Base-by-base conservation (phyloP, 2,888 invertebrate genomes). In the Cyclophora albipunctata region DNA sequence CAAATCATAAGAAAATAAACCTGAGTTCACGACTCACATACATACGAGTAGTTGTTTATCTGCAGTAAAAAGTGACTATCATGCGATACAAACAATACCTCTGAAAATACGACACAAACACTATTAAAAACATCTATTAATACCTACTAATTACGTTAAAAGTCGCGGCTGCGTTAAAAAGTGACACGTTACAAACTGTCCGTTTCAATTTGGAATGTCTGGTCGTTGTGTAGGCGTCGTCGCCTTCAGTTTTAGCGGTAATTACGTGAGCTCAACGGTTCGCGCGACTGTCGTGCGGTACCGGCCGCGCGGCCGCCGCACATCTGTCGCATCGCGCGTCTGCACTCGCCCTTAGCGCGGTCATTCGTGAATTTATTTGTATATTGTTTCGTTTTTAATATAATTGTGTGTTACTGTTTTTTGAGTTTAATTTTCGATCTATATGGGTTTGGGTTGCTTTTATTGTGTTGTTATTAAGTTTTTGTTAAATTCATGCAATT, bases 281-380 rank as follows among this genome's bases (percentile, higher is more conserved):
- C 50, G 58, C 55, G 82, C 78, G 80, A 78, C 85, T 87, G 87
- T 81, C 84, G 75, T 67, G 73, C 67, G 73, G 78, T 80, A 84
- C 80, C 75, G 79, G 75, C 6, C 33, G 62, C 75, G 72, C 57
- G 4, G 37, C 37, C 1, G 4, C 37, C 5, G 59, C 59, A 69
- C 86, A 86, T 83, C 85, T 86, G 86, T 76, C 71, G 67, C 20
- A 20, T 37, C 63, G 51, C 49, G 57, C 58, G 64, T 60, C 66
- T 76, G 73, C 59, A 66, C 69, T 59, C 54, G 55, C 57, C 73
- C 62, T 71, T 73, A 72, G 59, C 37, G 57, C 37, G 37, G 37
- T 37, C 37, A 37, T 4, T 5, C 37, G 37, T 37, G 37, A 37
- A 37, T 37, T 53, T 50, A 46, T 55, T 45, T 47, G 37, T 40